A percentile compares a stretch with the other conserved stretches of the same genome.
Evolutionary conservation across 1,140 invertebrate species (phyloP).

Genomic region (Brachionus calyciflorus): DNA sequence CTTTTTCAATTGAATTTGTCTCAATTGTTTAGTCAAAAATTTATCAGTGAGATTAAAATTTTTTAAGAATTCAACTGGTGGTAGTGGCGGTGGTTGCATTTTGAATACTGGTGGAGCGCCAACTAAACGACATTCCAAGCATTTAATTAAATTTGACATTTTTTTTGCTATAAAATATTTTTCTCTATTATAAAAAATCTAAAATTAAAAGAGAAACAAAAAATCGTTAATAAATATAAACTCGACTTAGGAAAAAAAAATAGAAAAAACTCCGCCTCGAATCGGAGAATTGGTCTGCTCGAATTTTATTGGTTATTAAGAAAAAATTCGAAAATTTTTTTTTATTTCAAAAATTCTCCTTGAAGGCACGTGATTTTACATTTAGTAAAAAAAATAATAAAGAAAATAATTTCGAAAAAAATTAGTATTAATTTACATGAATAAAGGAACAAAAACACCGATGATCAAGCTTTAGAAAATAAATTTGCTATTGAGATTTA

Average conservation of each 20-base stretch:
- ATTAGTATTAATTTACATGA: not conserved
- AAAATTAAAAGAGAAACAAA: not conserved
- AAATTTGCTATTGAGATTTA: not conserved
- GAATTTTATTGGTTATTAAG: not conserved
- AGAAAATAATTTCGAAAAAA: not conserved
- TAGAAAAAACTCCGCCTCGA: too few species aligned
- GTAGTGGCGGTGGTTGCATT: constrained; percentile 23
- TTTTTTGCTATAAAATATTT: not conserved
- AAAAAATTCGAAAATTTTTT: too few species aligned
- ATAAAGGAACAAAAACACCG: not conserved
- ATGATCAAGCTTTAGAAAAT: not conserved
- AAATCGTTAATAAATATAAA: constrained; percentile 17
- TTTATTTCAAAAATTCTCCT: not conserved
- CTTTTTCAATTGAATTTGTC: constrained; percentile 22
- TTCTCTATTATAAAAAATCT: not conserved
- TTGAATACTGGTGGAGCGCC: constrained; percentile 15
- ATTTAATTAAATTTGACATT: constrained; percentile 44
- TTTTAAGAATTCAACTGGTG: not conserved
- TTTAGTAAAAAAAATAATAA: not conserved
- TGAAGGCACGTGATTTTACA: not conserved
- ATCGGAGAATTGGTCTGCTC: too few species aligned
- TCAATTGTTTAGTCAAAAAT: not conserved
- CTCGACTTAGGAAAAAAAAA: too few species aligned
- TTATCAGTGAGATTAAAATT: not conserved
- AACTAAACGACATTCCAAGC: constrained; percentile 39